Evolutionary conservation across 2,113 vertebrate genomes (phyloP), one percentile per base, ranked within the genome.

Genomic region (Benitochromis conjunctus): DNA sequence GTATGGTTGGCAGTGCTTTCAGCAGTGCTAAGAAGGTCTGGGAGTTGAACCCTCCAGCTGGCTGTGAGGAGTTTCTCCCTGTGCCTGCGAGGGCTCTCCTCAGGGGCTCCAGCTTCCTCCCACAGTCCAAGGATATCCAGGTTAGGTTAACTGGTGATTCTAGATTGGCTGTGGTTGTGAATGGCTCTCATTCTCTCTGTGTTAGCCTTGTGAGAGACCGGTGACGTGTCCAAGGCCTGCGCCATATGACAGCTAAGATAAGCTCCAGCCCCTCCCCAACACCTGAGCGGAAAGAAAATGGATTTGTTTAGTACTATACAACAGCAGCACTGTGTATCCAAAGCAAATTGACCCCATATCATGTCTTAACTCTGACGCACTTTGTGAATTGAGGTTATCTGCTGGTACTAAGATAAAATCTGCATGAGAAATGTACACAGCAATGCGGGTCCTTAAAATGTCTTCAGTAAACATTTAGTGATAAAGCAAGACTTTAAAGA

Each of bases 321-420:
- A 41, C 64, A 43, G 12, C 64, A 69, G 36, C n/a, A 6, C 12
- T 43, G 36, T 43, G 38, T 69, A 24, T 69, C 64, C 64, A 69
- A 43, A 69, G 64, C n/a, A 43, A 69, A 69, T 69, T 41, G 43
- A 43, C 64, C n/a, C 41, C 64, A 43, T 69, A 69, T 69, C 64
- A 69, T 0, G 0, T 43, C 64, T 58, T 58, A 58, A 58, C 57
- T 24, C 7, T 69, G 64, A 69, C 3, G 3, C n/a, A 43, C 64
- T 69, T 69, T 69, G 64, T 69, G 3, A 69, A 43, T 24, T 69
- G 36, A 69, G n/a, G 36, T 69, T 69, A 69, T 41, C 38, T 71
- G 38, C 8, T 71, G 5, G 38, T 71, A 16, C 7, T 0, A 16
- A 71, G 66, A 71, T 46, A 43, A 46, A 71, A 43, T 71, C 64